phyloP scores from a whole-genome alignment of 2,797 vertebrate genomes.

The Rhinella marina region DNA sequence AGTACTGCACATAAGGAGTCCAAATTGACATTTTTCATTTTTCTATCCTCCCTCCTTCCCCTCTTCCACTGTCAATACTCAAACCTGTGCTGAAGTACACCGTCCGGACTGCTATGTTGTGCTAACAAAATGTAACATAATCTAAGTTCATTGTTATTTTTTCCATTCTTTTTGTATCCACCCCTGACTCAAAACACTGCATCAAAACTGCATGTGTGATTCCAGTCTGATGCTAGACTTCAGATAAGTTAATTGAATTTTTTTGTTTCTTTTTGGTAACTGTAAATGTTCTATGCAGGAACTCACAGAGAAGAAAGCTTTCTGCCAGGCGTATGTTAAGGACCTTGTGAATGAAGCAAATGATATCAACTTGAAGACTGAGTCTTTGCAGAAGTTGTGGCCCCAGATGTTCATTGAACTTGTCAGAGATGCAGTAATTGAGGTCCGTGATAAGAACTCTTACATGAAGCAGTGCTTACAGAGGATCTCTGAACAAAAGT shows the following conservation, averaged over 20 bases:
- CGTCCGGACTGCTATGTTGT: no score
- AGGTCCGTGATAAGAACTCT: slow-evolving; percentile 84
- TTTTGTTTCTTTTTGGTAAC: not conserved
- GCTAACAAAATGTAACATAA: no score
- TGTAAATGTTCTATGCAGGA: slow-evolving; percentile 66
- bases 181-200: no score
- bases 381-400: slow-evolving; percentile 93
- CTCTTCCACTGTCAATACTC: no score
- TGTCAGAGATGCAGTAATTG: slow-evolving; percentile 90
- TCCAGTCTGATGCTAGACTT: no score
- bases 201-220: no score
- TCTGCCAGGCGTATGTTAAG: slow-evolving; percentile 85
- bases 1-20: no score
- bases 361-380: slow-evolving; percentile 89
- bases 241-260: not conserved
- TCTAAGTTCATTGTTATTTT: no score
- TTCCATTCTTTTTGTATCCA: no score
- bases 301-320: slow-evolving; percentile 76
- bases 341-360: slow-evolving; percentile 85
- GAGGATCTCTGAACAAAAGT: slow-evolving; percentile 76
- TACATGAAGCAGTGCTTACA: slow-evolving; percentile 88
- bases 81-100: no score
- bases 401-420: slow-evolving; percentile 94
- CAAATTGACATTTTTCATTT: no score
- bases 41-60: no score